Conservation (phyloP, 1,140 invertebrate genomes). For the honey bee (Apis mellifera) region Amel_HAv3.1 CM009931.2:776501-777000, state of each 20-base stretch:
- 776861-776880: slow-evolving; percentile 53
- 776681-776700: slow-evolving; percentile 72
- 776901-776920: slow-evolving; percentile 61
- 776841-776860: slow-evolving; percentile 62
- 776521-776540: slow-evolving; percentile 80
- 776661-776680: slow-evolving; percentile 61
- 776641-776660: not conserved
- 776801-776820: slow-evolving; percentile 79
- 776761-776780: slow-evolving; percentile 76
- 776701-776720: slow-evolving; percentile 63
- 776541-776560: slow-evolving; percentile 76
- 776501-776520: slow-evolving; percentile 59
- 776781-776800: slow-evolving; percentile 82
- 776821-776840: slow-evolving; percentile 74
- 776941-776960: slow-evolving; percentile 12
- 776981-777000: no score
- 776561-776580: slow-evolving; percentile 78
- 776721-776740: slow-evolving; percentile 67
- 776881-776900: slow-evolving; percentile 42
- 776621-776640: not conserved
- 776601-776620: not conserved
- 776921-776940: slow-evolving; percentile 56
- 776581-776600: slow-evolving; percentile 55
- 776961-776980: not conserved
- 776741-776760: slow-evolving; percentile 60